phyloP scores from a whole-genome alignment of 2,113 vertebrate genomes.

The Miniopterus natalensis region DNA sequence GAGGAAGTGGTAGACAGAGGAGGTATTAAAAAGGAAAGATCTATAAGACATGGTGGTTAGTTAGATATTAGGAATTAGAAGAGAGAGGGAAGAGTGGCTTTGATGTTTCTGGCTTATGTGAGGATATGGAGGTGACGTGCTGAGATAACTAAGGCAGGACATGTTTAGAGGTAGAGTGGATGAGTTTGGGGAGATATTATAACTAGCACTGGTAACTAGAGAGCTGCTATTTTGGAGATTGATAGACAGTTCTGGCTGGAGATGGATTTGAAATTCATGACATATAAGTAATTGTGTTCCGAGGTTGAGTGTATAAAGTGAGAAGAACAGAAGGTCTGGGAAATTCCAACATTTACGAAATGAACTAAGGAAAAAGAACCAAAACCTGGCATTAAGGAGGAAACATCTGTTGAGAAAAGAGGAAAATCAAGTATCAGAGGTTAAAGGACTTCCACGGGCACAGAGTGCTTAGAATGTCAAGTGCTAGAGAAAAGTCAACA shows the following conservation, averaged over 20 bases:
- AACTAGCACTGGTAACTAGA: not conserved
- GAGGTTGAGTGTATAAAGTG: not conserved
- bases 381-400: not conserved
- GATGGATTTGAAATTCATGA: slow-evolving; percentile 6
- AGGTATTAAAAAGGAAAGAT: slow-evolving; percentile 1
- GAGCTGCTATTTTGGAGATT: not conserved
- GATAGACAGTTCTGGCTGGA: not conserved
- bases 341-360: slow-evolving; percentile 30
- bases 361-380: not conserved
- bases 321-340: not conserved
- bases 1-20: not conserved
- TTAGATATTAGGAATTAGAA: not conserved
- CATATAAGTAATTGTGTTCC: not conserved
- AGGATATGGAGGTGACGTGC: not conserved
- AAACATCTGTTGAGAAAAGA: not conserved
- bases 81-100: not conserved
- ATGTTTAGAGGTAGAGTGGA: not conserved
- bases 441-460: not conserved
- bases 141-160: slow-evolving; percentile 13
- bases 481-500: not conserved
- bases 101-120: not conserved
- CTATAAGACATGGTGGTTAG: not conserved
- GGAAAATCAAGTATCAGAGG: not conserved
- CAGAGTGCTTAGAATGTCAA: not conserved
- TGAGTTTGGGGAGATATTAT: not conserved